These are phyloP conservation scores for Laticauda laticaudata DNA, from an alignment of 2,113 vertebrate species.

Conservation along the genomic window DNA sequence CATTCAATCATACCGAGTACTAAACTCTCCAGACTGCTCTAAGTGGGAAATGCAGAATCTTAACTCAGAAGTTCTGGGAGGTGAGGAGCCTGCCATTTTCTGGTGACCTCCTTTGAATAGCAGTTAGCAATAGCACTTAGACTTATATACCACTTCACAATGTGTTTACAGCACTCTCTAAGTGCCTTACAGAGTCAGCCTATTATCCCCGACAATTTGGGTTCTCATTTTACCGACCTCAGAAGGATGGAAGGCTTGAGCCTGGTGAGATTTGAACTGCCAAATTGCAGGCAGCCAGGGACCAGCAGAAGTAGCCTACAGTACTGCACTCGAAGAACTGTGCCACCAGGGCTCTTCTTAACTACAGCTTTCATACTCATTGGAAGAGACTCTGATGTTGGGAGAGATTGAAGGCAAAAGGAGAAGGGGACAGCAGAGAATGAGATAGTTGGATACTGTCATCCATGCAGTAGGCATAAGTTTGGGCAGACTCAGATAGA, in stretches of 20 bases:
- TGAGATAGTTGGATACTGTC: background rate
- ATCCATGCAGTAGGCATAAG: background rate
- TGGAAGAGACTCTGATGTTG: background rate
- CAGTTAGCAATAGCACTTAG: constrained; percentile 1
- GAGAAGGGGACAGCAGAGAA: background rate
- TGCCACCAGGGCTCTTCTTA: background rate
- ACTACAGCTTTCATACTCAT: constrained; percentile 22
- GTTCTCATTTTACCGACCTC: too few species aligned
- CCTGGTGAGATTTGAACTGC: too few species aligned
- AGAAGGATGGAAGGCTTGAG: too few species aligned
- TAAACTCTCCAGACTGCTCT: constrained; percentile 32
- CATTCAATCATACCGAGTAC: constrained; percentile 10
- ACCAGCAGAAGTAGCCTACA: too few species aligned
- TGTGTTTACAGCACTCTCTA: too few species aligned
- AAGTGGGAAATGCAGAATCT: constrained; percentile 24
- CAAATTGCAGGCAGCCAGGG: too few species aligned
- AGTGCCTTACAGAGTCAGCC: too few species aligned
- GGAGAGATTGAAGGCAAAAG: background rate
- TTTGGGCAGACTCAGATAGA: background rate
- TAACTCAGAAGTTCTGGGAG: background rate
- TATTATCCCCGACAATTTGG: too few species aligned
- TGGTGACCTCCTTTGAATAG: constrained; percentile 32
- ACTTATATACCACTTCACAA: too few species aligned
- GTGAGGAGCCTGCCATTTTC: constrained; percentile 10
- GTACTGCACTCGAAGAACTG: too few species aligned